Evolutionary conservation across 2,113 vertebrate species (phyloP).

Genomic region (Thunnus maccoyii): DNA sequence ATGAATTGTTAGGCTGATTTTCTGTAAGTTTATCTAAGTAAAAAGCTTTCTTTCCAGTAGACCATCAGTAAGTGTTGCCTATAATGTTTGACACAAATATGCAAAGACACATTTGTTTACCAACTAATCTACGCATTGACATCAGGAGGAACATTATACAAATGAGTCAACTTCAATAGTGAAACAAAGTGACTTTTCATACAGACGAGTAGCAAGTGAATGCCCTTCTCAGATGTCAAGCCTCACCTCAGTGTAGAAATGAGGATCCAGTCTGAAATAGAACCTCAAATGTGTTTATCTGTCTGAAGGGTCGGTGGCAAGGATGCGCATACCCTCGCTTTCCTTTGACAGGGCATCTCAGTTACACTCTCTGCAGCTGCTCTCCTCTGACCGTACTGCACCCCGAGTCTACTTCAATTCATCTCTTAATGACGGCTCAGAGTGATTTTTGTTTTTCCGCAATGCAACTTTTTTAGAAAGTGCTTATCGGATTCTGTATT

Average conservation of each 20-base stretch:
- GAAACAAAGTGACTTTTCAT: not conserved
- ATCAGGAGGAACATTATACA: not conserved
- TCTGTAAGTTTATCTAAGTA: not conserved
- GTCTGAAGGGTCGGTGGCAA: constrained; percentile 30
- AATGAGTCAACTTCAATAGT: not conserved
- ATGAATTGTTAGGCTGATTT: not conserved
- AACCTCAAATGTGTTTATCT: constrained; percentile 48
- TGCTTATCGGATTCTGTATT: constrained; percentile 21
- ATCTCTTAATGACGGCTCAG: not conserved
- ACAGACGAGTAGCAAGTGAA: not conserved
- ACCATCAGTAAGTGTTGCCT: not conserved
- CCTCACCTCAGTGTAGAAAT: constrained; percentile 5
- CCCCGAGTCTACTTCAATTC: not conserved
- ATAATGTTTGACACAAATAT: no score
- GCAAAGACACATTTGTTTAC: not conserved
- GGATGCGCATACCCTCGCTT: constrained; percentile 14
- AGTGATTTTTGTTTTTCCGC: not conserved
- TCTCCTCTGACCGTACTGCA: constrained; percentile 5
- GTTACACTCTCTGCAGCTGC: constrained; percentile 40
- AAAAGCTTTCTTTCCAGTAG: not conserved
- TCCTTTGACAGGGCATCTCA: constrained; percentile 13
- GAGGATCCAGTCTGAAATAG: constrained; percentile 47
- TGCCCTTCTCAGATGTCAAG: constrained; percentile 56
- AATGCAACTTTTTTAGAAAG: constrained; percentile 24
- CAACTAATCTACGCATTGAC: not conserved